Conservation (phyloP, 1,140 invertebrate genomes). For the Drosophila willistoni region DNA sequence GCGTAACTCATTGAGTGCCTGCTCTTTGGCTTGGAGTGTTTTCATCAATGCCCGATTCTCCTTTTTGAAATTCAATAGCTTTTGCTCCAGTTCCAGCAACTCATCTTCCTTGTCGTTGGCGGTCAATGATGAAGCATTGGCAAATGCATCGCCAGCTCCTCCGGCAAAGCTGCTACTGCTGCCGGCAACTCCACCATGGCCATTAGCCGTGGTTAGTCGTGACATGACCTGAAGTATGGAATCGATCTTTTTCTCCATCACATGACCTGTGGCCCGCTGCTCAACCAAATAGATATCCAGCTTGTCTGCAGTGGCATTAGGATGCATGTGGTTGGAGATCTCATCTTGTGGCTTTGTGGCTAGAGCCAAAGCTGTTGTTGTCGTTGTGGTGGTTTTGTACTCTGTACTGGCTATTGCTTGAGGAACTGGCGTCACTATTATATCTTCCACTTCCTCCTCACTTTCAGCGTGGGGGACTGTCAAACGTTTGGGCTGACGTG, state of each 20-base stretch:
- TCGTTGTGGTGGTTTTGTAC: too few species aligned
- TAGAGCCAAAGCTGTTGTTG: background rate
- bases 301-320: background rate
- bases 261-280: conserved; percentile 26
- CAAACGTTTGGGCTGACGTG: background rate
- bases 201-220: conserved; percentile 17
- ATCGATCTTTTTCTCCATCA: conserved; percentile 55
- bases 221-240: conserved; percentile 35
- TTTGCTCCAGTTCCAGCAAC: conserved; percentile 66
- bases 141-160: background rate
- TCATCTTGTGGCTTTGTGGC: background rate
- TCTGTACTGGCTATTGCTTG: background rate
- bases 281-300: conserved; percentile 28
- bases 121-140: background rate
- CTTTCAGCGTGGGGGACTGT: background rate
- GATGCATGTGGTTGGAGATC: background rate
- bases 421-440: conserved; percentile 4
- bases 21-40: conserved; percentile 32
- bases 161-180: background rate
- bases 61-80: conserved; percentile 64
- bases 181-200: background rate
- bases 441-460: background rate
- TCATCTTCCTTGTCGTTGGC: conserved; percentile 59
- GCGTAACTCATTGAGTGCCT: conserved; percentile 39
- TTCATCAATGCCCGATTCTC: conserved; percentile 53